Conservation (phyloP, 2,888 invertebrate species). For the Adineta ricciae region DNA sequence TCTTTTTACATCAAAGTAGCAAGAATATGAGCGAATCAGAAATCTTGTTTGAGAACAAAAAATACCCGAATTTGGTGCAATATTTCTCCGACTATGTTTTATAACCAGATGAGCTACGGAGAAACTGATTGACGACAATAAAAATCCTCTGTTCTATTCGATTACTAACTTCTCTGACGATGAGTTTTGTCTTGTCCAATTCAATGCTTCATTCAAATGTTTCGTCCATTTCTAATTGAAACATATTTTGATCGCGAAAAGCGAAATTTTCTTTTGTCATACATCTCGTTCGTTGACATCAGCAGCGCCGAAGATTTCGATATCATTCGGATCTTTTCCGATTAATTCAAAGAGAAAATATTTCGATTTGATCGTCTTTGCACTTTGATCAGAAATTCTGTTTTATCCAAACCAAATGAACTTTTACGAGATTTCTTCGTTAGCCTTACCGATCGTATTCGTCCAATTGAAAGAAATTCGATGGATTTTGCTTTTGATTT, state of each 20-base stretch:
- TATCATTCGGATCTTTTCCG: neutral
- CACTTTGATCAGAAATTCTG: neutral
- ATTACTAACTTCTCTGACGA: neutral
- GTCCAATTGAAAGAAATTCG: neutral
- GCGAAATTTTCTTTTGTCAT: neutral
- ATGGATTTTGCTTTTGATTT: neutral
- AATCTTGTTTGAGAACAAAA: neutral
- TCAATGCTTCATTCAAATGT: neutral
- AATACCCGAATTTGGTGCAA: neutral
- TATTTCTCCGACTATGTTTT: neutral
- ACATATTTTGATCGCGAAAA: neutral
- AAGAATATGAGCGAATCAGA: neutral
- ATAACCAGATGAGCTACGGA: neutral
- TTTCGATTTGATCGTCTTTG: neutral
- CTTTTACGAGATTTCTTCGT: too few species aligned
- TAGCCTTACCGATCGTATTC: neutral
- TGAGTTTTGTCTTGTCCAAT: neutral
- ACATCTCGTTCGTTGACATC: neutral
- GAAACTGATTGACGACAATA: neutral
- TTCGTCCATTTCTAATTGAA: neutral
- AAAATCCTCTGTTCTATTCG: neutral
- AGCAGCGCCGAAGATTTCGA: neutral
- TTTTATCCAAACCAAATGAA: too few species aligned
- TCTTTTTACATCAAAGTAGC: neutral
- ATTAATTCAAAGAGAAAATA: neutral